Conservation (phyloP, 2,888 invertebrate species). For the Eupelmus urozonus region DNA sequence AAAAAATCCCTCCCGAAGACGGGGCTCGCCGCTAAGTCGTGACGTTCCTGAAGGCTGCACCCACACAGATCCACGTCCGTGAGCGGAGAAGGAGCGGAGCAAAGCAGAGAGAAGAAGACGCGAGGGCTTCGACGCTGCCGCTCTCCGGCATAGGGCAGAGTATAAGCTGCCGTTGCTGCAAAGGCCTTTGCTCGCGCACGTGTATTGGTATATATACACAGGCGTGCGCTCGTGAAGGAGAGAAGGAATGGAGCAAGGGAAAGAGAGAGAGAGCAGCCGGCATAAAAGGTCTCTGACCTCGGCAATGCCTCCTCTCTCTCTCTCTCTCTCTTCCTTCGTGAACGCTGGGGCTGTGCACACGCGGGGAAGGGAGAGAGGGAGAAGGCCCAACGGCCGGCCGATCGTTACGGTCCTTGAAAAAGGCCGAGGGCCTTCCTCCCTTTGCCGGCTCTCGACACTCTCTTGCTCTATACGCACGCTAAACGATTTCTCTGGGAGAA, state of each 20-base stretch:
- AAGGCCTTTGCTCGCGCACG: not conserved
- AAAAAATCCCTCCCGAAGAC: not conserved
- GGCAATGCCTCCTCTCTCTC: conserved; percentile 65
- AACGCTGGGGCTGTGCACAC: not conserved
- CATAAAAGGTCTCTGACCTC: conserved; percentile 76
- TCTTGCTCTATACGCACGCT: too few relatives aligned
- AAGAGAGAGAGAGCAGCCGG: conserved; percentile 66
- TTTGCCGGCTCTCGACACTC: too few relatives aligned
- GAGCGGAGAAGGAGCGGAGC: conserved; percentile 60
- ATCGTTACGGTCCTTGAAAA: conserved; percentile 62
- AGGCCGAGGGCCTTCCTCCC: conserved; percentile 26
- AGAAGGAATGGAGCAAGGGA: conserved; percentile 44
- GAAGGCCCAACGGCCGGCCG: conserved; percentile 24
- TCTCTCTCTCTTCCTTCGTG: conserved; percentile 19
- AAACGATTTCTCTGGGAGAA: too few relatives aligned
- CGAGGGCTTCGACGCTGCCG: not conserved
- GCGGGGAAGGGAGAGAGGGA: not conserved
- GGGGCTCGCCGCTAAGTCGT: not conserved
- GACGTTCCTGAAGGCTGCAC: conserved; percentile 14
- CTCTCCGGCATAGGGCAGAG: too few relatives aligned
- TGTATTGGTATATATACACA: not conserved
- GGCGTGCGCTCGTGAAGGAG: not conserved
- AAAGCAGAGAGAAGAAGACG: conserved; percentile 64
- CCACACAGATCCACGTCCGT: conserved; percentile 42
- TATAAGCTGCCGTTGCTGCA: too few relatives aligned